Base-by-base conservation (phyloP, 35 echinoderm and acorn worm genomes). In the Acanthaster planci region DNA sequence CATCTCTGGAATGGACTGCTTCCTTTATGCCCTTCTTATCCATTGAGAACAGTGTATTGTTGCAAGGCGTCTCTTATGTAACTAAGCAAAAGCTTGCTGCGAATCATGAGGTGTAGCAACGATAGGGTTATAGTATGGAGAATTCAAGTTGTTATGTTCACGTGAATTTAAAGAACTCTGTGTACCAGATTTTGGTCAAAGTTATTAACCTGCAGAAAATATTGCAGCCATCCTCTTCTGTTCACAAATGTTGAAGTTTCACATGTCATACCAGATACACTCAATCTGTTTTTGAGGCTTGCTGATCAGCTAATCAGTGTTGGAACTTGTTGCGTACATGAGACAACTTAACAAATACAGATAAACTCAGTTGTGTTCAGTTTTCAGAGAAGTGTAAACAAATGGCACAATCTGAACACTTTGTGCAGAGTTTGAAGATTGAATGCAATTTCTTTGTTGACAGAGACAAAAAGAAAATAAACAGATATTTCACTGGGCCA, bases 211-310 rank as follows among this genome's bases (percentile, higher is more conserved):
- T 7, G 57, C 16, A 39, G 8, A 80, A 0, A 81, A n/a, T n/a
- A 81, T 67, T 81, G 77, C 27, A 59, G 78, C 67, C 35, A 76
- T 36, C 37, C 77, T 58, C 78, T 56, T 40, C 76, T 88, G 30
- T 88, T 88, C 26, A 12, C 72, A 9, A 80, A 40, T 40, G 80
- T 88, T 36, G 51, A 76, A 9, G 86, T 88, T 26, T 52, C 39
- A 52, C 6, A 88, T 19, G 86, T 80, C 51, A 22, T 88, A 27
- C 77, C 86, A 38, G 27, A 88, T 55, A 80, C 86, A 14, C 86
- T 88, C 27, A 51, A 60, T 80, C 77, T 88, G 10, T 81, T 88
- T 44, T 38, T 88, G 51, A 88, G 86, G 31, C 78, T 88, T 38
- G 7, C 77, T 26, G 86, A 88, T 77, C 85, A 87, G 50, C 39